Percentiles rank a stretch among this genome's conserved stretches.
These are phyloP conservation scores for Dione juno DNA, from an alignment of 2,888 invertebrate genomes.

Conservation along the genomic window DNA sequence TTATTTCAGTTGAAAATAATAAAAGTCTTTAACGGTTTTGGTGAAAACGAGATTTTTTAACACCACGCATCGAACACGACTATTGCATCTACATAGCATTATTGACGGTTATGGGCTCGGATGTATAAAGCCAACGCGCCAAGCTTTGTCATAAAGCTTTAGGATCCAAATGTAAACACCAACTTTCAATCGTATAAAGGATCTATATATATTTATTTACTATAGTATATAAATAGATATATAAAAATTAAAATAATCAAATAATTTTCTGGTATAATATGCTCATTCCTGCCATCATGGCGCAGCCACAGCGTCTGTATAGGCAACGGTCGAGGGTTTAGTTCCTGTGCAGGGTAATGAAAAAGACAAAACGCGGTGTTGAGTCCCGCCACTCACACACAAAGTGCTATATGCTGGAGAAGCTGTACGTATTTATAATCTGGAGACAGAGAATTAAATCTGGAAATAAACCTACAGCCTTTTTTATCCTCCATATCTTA, in stretches of 20 bases:
- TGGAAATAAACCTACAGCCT: too few species aligned
- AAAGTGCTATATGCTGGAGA: too few species aligned
- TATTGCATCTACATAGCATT: slow-evolving; percentile 42
- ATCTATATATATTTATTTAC: background rate
- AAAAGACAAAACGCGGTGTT: background rate
- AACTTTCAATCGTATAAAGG: background rate
- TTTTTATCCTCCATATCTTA: too few species aligned
- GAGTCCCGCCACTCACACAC: background rate
- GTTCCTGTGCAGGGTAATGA: background rate
- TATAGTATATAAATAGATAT: too few species aligned
- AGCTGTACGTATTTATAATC: too few species aligned
- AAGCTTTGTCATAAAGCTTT: slow-evolving; percentile 21
- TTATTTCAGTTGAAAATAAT: background rate
- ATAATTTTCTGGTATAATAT: too few species aligned
- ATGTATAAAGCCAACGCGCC: slow-evolving; percentile 17
- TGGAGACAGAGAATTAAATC: too few species aligned
- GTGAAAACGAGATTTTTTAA: slow-evolving; percentile 13
- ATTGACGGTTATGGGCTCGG: slow-evolving; percentile 40
- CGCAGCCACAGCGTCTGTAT: too few species aligned
- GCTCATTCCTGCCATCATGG: too few species aligned
- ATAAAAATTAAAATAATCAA: too few species aligned
- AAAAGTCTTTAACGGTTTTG: background rate
- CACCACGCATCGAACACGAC: slow-evolving; percentile 32
- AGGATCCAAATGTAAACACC: background rate
- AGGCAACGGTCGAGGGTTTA: background rate